phyloP scores from a whole-genome alignment of 2,888 invertebrate species.

The Thecocarcelia acutangulata region DNA sequence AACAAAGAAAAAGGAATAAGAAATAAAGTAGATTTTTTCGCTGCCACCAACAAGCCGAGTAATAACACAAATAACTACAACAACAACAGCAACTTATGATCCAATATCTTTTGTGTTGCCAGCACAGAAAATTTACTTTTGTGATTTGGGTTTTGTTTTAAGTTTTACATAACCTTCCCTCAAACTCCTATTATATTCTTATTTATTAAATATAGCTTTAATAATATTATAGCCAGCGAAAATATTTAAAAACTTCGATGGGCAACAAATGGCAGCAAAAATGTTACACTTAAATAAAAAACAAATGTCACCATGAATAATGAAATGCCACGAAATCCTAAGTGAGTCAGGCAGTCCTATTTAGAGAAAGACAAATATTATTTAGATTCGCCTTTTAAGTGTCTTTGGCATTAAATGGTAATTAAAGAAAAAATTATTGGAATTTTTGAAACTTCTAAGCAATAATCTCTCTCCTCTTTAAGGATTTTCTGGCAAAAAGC shows the following conservation, averaged over 20 bases:
- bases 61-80: too few species aligned
- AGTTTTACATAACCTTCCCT: too few species aligned
- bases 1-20: not conserved
- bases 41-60: not conserved
- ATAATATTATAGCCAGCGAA: slow-evolving; percentile 31
- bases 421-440: too few species aligned
- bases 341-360: too few species aligned
- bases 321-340: too few species aligned
- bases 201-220: slow-evolving; percentile 21
- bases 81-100: slow-evolving; percentile 17
- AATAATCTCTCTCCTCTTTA: too few species aligned
- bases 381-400: slow-evolving; percentile 52
- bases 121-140: slow-evolving; percentile 28
- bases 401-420: slow-evolving; percentile 49
- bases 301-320: too few species aligned
- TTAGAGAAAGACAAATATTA: slow-evolving; percentile 39
- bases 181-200: too few species aligned
- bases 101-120: slow-evolving; percentile 44
- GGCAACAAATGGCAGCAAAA: not conserved
- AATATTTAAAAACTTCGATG: slow-evolving; percentile 31
- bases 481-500: too few species aligned
- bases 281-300: too few species aligned
- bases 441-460: too few species aligned
- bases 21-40: slow-evolving; percentile 21
- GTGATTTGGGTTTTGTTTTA: slow-evolving; percentile 25